These are phyloP conservation scores for Sigmodon hispidus DNA, from an alignment of 2,113 vertebrate genomes.

Conservation along the genomic window DNA sequence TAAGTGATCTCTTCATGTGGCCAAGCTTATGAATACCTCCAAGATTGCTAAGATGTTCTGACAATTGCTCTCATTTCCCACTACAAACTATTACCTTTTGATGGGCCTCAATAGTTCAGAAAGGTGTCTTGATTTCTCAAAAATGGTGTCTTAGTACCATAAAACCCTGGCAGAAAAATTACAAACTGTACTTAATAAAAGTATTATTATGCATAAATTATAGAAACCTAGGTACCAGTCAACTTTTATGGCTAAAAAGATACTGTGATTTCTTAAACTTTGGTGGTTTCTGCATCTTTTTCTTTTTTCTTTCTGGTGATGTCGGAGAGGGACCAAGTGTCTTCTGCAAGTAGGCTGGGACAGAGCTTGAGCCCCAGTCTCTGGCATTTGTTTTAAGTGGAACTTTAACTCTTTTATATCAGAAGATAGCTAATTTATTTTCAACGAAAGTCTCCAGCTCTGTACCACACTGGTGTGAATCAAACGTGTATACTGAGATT, in stretches of 20 bases:
- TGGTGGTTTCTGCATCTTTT: neutral
- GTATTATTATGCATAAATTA: neutral
- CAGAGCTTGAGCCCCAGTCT: neutral
- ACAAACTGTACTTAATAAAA: neutral
- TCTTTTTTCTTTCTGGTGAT: too few relatives aligned
- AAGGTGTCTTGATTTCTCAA: neutral
- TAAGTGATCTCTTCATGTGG: neutral
- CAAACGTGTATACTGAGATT: neutral
- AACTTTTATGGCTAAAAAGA: neutral
- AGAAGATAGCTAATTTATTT: too few relatives aligned
- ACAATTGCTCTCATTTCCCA: neutral
- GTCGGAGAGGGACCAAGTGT: neutral
- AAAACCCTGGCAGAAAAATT: neutral
- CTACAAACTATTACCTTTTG: neutral
- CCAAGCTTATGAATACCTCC: neutral
- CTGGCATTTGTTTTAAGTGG: accelerated
- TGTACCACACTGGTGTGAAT: too few relatives aligned
- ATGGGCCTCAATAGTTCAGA: neutral
- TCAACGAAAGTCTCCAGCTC: neutral
- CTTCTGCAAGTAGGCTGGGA: neutral
- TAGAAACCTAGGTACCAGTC: neutral
- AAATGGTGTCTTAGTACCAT: neutral
- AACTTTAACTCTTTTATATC: neutral
- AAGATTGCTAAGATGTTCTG: neutral
- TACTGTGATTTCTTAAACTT: neutral